Evolutionary conservation across 2,888 invertebrate species (phyloP), one percentile per base, ranked within the genome.

Genomic region (Drosophila pseudotalamancana): DNA sequence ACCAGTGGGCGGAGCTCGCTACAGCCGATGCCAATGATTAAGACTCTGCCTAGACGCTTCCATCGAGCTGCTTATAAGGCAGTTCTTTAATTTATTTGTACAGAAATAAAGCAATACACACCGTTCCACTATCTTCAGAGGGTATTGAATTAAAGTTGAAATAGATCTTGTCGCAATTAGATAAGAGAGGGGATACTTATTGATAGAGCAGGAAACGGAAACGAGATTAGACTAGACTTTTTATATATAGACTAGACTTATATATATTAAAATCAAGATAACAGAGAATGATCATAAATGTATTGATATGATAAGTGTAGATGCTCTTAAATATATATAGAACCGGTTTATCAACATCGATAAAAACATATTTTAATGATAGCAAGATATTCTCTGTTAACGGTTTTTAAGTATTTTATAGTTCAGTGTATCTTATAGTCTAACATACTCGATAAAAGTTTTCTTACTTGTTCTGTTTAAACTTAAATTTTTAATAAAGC

Each of bases 1-100:
- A 48, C 68, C 69, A 62, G 83, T 82, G 88, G 81, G 81, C 83
- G 81, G 40, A 25, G 9, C 23, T n/a, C 23, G 51, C 21, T 63
- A 34, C 56, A 37, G 31, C 49, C 35, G 63, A 63, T 63, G 32
- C 46, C 34, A 23, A 62, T 63, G 64, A 72, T 75, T 75, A 72
- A 42, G 45, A 32, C 60, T 55, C 55, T 35, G 53, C 11, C 51
- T 16, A 48, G 68, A 31, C 51, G 42, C 19, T 18, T 48, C 4
- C 46, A 51, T 39, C 54, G 43, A 39, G 57, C 53, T 63, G 56
- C 45, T 67, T 72, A 42, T 19, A 50, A 50, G 34, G 32, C 34
- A 51, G 59, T 63, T 50, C 49, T 27, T 54, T 57, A 54, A 72
- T 76, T 72, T 72, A 72, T 76, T 63, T 64, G 11, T 49, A 34